Conservation (phyloP, 2,888 invertebrate genomes). For the Cephalotes varians region DNA sequence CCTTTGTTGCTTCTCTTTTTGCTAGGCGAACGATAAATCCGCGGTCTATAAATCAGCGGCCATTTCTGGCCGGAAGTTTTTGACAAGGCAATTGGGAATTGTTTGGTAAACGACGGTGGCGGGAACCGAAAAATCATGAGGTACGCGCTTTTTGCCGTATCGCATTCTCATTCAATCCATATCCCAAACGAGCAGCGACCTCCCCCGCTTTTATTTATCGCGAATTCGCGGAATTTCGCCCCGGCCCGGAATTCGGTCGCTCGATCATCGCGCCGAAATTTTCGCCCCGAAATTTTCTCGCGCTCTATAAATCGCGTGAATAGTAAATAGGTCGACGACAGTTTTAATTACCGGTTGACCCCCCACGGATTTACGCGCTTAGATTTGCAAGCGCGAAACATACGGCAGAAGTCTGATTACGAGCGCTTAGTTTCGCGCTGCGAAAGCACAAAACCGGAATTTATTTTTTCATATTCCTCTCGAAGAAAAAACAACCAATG, state of each 20-base stretch:
- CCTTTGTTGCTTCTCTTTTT: constrained; percentile 72
- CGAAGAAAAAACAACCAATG: neutral
- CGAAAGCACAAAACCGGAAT: neutral
- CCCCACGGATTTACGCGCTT: neutral
- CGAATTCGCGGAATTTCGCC: constrained; percentile 63
- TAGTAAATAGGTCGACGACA: constrained; percentile 39
- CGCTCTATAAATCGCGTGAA: constrained; percentile 35
- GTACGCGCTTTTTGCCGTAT: constrained; percentile 71
- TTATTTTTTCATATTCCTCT: constrained; percentile 22
- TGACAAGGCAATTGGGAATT: constrained; percentile 84
- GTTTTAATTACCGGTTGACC: constrained; percentile 48
- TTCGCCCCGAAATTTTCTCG: constrained; percentile 41
- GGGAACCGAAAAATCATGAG: constrained; percentile 76
- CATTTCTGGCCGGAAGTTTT: constrained; percentile 83
- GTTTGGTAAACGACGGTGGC: constrained; percentile 81
- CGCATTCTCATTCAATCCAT: constrained; percentile 68
- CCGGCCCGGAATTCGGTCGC: constrained; percentile 61
- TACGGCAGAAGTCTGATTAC: constrained; percentile 19
- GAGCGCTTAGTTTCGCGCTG: constrained; percentile 35
- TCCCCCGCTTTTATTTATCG: constrained; percentile 70
- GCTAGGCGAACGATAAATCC: constrained; percentile 76
- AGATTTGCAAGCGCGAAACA: constrained; percentile 15
- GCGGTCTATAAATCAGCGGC: constrained; percentile 80
- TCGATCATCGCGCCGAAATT: constrained; percentile 47
- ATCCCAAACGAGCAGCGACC: constrained; percentile 61